Evolutionary conservation across 2,888 invertebrate species (phyloP).

Genomic region (Labia minor): DNA sequence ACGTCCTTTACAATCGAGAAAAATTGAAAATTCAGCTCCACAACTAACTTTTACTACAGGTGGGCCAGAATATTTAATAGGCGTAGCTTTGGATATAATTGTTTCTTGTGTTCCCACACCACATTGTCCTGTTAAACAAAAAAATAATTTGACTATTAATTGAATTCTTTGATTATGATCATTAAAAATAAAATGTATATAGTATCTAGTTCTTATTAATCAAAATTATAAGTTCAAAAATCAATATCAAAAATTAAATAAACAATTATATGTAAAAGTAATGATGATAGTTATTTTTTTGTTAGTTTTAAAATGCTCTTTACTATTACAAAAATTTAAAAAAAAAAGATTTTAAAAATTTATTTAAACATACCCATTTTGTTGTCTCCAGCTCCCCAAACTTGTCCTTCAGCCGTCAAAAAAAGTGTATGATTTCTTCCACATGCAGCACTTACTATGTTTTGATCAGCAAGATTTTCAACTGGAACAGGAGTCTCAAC

Average conservation of each 20-base stretch:
- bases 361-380: constrained; percentile 48
- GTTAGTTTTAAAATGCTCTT: too few relatives aligned
- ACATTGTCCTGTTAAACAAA: constrained; percentile 55
- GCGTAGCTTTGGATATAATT: constrained; percentile 39
- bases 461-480: constrained; percentile 60
- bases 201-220: too few relatives aligned
- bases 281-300: too few relatives aligned
- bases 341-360: neutral
- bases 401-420: constrained; percentile 47
- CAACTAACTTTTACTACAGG: constrained; percentile 82
- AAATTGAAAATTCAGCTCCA: constrained; percentile 86
- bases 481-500: constrained; percentile 67
- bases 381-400: constrained; percentile 57
- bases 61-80: constrained; percentile 53
- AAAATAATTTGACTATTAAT: neutral
- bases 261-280: too few relatives aligned
- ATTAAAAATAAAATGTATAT: too few relatives aligned
- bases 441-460: constrained; percentile 75
- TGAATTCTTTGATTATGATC: too few relatives aligned
- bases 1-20: constrained; percentile 78
- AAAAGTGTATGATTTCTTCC: constrained; percentile 82
- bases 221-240: too few relatives aligned
- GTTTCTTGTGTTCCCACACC: constrained; percentile 60
- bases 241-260: too few relatives aligned
- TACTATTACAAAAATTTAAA: too few relatives aligned